phyloP scores from a whole-genome alignment of 2,888 invertebrate genomes.

The Drosophila buzzatii region DNA sequence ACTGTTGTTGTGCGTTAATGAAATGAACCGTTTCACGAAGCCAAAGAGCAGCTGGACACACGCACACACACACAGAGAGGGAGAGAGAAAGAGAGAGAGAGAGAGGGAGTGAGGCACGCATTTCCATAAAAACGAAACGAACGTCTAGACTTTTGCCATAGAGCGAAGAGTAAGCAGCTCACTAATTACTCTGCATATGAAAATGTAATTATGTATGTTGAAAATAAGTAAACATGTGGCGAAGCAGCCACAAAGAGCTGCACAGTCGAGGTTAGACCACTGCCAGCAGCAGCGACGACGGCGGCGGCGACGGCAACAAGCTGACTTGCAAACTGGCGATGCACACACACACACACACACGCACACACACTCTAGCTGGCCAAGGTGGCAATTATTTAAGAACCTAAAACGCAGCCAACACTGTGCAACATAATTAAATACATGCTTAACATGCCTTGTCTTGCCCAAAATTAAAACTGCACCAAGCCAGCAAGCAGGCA shows the following conservation, averaged over 20 bases:
- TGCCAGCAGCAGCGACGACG: conserved; percentile 13
- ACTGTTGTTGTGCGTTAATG: conserved; percentile 55
- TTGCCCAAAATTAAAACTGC: conserved; percentile 4
- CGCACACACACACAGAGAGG: conserved; percentile 1
- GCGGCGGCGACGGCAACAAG: conserved; percentile 10
- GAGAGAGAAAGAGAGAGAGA: background rate
- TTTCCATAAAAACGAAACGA: conserved; percentile 30
- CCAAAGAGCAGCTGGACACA: conserved; percentile 14
- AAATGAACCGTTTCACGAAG: conserved; percentile 39
- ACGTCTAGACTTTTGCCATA: conserved; percentile 41
- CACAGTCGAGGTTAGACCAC: conserved; percentile 55
- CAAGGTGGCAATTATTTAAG: conserved; percentile 52
- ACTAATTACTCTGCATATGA: conserved; percentile 62
- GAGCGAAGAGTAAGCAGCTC: conserved; percentile 16
- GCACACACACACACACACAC: background rate
- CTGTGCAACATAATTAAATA: conserved; percentile 50
- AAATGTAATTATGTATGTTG: conserved; percentile 61
- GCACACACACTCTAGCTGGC: conserved; percentile 1
- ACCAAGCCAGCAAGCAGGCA: background rate
- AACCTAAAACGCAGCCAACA: conserved; percentile 35
- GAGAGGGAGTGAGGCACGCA: background rate
- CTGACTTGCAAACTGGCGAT: conserved; percentile 1
- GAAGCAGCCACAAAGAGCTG: conserved; percentile 48
- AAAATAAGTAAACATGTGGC: conserved; percentile 57
- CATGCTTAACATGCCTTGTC: conserved; percentile 25